phyloP scores from a whole-genome alignment of 2,888 invertebrate genomes.

The Tipula lateralis region DNA sequence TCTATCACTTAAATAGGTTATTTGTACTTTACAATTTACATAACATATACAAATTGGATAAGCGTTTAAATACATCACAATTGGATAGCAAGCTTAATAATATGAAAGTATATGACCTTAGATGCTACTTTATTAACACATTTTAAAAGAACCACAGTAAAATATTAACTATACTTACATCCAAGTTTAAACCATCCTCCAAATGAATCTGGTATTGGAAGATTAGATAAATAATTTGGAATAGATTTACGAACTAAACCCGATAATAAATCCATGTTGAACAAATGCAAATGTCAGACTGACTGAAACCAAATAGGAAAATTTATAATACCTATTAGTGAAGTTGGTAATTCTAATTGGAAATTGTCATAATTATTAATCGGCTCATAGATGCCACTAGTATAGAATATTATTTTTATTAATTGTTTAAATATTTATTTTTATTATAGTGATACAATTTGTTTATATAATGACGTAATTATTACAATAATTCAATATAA shows the following conservation, averaged over 20 bases:
- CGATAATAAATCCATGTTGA: slow-evolving; percentile 70
- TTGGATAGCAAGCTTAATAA: neutral
- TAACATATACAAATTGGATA: neutral
- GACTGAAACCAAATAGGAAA: neutral
- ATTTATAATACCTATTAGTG: neutral
- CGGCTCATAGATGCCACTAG: neutral
- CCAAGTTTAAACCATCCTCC: slow-evolving; percentile 83
- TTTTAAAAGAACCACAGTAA: neutral
- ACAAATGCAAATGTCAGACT: slow-evolving; percentile 15
- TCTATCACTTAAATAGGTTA: neutral
- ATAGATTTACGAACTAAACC: slow-evolving; percentile 71
- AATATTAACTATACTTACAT: slow-evolving; percentile 54
- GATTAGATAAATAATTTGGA: slow-evolving; percentile 75
- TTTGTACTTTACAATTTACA: neutral
- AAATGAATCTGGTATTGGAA: slow-evolving; percentile 79
- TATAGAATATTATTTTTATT: neutral
- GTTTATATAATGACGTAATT: neutral
- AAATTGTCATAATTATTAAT: neutral
- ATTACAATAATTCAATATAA: neutral
- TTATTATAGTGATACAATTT: neutral
- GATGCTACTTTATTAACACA: neutral
- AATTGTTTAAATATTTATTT: neutral
- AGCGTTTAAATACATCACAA: neutral
- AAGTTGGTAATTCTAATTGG: neutral
- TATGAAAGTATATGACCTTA: neutral